These are phyloP conservation scores for Unio delphinus DNA, from an alignment of 2,888 invertebrate species.

Conservation along the genomic window DNA sequence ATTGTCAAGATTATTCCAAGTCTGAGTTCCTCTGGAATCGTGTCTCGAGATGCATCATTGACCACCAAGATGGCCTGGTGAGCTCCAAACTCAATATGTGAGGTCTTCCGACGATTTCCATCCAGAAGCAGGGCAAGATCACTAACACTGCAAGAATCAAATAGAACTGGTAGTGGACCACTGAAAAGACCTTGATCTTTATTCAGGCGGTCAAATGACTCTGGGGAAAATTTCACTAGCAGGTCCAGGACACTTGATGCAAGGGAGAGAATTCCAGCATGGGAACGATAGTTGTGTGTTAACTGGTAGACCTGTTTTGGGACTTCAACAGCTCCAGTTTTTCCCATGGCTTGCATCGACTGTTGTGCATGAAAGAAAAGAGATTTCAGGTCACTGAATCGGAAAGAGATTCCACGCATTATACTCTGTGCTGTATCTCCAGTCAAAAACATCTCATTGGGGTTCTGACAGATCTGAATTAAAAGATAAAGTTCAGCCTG, in stretches of 20 bases:
- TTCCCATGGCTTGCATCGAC: constrained; percentile 41
- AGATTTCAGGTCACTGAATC: constrained; percentile 60
- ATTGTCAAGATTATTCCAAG: constrained; percentile 63
- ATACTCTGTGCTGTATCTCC: constrained; percentile 67
- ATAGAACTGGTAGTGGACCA: constrained; percentile 60
- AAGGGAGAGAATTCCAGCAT: constrained; percentile 61
- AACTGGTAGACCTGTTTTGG: constrained; percentile 57
- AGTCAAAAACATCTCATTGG: constrained; percentile 64
- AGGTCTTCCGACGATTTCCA: constrained; percentile 58
- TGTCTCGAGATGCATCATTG: constrained; percentile 57
- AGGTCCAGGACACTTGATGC: constrained; percentile 61
- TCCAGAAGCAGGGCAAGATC: constrained; percentile 52
- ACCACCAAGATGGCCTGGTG: constrained; percentile 65
- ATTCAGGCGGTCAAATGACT: constrained; percentile 62
- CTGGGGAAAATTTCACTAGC: constrained; percentile 62
- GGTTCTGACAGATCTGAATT: constrained; percentile 53
- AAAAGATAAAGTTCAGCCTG: constrained; percentile 64
- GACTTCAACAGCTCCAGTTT: constrained; percentile 36
- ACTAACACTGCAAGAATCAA: constrained; percentile 58
- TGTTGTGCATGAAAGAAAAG: constrained; percentile 57
- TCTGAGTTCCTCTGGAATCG: constrained; percentile 57
- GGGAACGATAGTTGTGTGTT: constrained; percentile 64
- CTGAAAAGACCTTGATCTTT: constrained; percentile 62
- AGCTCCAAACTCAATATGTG: constrained; percentile 67
- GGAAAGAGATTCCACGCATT: constrained; percentile 65